Evolutionary conservation across 2,888 invertebrate species (phyloP).

Genomic region (Drosophila aldrichi): DNA sequence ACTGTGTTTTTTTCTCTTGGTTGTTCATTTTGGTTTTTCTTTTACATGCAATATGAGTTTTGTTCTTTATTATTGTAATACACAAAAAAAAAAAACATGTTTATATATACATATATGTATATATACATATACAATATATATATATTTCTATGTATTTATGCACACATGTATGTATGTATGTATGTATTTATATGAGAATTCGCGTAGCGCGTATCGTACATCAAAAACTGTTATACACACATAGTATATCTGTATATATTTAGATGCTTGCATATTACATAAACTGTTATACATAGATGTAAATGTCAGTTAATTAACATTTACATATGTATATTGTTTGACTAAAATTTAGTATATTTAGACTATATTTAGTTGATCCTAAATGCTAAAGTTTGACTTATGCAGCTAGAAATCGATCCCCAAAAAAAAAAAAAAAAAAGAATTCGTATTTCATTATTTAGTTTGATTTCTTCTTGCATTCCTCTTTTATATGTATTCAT

Average conservation of each 20-base stretch:
- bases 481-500: background rate
- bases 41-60: constrained; percentile 5
- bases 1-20: constrained; percentile 21
- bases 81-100: constrained; percentile 24
- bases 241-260: constrained; percentile 3
- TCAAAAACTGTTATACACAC: constrained; percentile 14
- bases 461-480: constrained; percentile 30
- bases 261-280: constrained; percentile 10
- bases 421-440: constrained; percentile 65
- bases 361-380: constrained; percentile 44
- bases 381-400: constrained; percentile 67
- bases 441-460: constrained; percentile 34
- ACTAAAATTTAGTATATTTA: constrained; percentile 42
- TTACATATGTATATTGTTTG: constrained; percentile 50
- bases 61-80: constrained; percentile 14
- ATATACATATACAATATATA: background rate
- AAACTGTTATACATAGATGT: constrained; percentile 14
- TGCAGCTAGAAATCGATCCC: constrained; percentile 54
- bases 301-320: constrained; percentile 41
- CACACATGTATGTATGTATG: constrained; percentile 13
- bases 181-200: constrained; percentile 9
- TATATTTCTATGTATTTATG: constrained; percentile 10
- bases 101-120: background rate
- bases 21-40: constrained; percentile 42
- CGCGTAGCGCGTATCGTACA: constrained; percentile 18